Base-by-base conservation (phyloP, 1,140 invertebrate genomes). In the Temnothorax nylanderi region DNA sequence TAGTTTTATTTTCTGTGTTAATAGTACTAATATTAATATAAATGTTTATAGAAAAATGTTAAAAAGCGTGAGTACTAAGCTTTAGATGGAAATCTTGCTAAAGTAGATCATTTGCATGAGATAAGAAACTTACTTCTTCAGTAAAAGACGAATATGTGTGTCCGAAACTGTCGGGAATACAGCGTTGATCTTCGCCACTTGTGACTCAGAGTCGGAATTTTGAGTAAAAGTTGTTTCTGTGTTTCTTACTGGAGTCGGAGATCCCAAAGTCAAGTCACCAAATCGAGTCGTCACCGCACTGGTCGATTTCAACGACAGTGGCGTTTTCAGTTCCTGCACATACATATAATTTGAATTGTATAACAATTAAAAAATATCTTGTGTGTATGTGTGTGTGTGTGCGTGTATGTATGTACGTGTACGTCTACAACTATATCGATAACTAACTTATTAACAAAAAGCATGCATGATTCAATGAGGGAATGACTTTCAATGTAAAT, bases 161-260 rank as follows among this genome's bases (percentile, higher is more conserved):
- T 99, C 98, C 69, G 97, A 97, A 54, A 98, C 98, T 10, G 98
- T 98, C 16, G 98, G 98, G 94, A 99, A 99, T 97, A 98, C 98
- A n/a, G 98, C 97, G 93, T 97, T 97, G 88, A 98, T 98, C 95
- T 98, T 98, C 47, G 97, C 96, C 21, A 98, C 97, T 81, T 98
- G 96, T 4, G 97, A 96, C 90, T 98, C 97, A 4, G 96, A 96
- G 78, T 98, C 97, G 6, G 96, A 95, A 69, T 96, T 93, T 54
- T 96, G 96, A 7, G 95, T 96, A 60, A 97, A 96, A 67, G 96
- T 96, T 10, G 97, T 97, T 88, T 98, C 97, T 94, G 97, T 96
- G 75, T 97, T 96, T 93, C 95, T 96, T 47, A 94, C 87, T 37
- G 94, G 94, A 8, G 94, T 94, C 37, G 94, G 93, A 49, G 95